These are phyloP conservation scores for Patella caerulea DNA, from an alignment of 2,888 invertebrate genomes.

Conservation along the genomic window DNA sequence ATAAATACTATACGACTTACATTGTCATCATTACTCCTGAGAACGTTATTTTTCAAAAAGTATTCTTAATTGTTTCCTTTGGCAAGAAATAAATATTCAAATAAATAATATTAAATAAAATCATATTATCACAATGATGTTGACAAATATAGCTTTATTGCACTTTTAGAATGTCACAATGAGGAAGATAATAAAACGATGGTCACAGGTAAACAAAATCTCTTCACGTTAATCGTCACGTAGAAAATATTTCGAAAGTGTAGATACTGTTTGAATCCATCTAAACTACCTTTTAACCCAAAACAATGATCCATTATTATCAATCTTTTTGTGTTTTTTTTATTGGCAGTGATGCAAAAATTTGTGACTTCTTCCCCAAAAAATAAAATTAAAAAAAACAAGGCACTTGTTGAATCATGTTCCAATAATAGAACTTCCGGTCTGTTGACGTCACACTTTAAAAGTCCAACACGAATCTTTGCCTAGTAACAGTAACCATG, in stretches of 20 bases:
- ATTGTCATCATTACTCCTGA: constrained; percentile 4
- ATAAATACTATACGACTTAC: not conserved
- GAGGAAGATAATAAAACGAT: no score
- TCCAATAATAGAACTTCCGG: constrained; percentile 5
- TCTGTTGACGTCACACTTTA: not conserved
- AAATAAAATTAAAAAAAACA: not conserved
- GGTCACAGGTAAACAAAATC: no score
- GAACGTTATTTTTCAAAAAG: not conserved
- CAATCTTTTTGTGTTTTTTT: no score
- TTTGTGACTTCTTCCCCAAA: not conserved
- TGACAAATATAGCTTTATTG: no score
- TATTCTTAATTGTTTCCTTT: constrained; percentile 1
- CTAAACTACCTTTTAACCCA: no score
- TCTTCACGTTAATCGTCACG: no score
- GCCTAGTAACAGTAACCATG: constrained; percentile 1
- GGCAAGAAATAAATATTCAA: not conserved
- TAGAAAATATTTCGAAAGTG: no score
- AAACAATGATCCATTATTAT: no score
- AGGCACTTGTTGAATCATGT: constrained; percentile 13
- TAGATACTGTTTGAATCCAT: no score
- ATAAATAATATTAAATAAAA: constrained; percentile 4
- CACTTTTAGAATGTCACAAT: no score
- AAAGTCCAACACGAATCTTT: not conserved
- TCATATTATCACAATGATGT: constrained; percentile 7
- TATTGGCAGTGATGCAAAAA: no score